Conservation (phyloP, 1,140 invertebrate species). For the Drosophila pectinifera region DNA sequence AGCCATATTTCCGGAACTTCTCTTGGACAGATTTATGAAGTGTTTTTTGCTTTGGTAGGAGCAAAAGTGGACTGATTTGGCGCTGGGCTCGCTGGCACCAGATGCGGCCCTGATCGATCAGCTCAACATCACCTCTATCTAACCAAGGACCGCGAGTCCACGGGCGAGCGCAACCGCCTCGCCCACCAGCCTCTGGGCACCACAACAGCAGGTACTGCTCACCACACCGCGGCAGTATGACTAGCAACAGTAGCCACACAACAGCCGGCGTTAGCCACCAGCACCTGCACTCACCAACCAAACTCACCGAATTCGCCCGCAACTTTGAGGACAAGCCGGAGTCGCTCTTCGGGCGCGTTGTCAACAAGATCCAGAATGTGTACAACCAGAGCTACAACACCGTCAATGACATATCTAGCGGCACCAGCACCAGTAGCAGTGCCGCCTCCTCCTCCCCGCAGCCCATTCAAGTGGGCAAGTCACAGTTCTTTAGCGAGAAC, state of each 20-base stretch:
- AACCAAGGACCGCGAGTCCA: conserved; percentile 64
- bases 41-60: conserved; percentile 80
- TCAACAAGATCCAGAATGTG: conserved; percentile 84
- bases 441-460: conserved; percentile 1
- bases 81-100: conserved; percentile 87
- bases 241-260: conserved; percentile 64
- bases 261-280: conserved; percentile 86
- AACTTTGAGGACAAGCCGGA: conserved; percentile 82
- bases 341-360: conserved; percentile 77
- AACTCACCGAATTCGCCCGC: conserved; percentile 91
- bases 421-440: conserved; percentile 28
- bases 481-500: conserved; percentile 65
- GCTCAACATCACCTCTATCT: conserved; percentile 78
- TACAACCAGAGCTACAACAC: conserved; percentile 84
- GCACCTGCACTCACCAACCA: conserved; percentile 89
- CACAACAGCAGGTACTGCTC: conserved; percentile 27
- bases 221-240: conserved; percentile 36
- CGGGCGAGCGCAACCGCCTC: conserved; percentile 43
- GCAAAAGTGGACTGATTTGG: conserved; percentile 94
- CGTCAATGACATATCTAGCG: conserved; percentile 80
- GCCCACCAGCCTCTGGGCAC: conserved; percentile 48
- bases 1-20: conserved; percentile 14
- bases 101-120: conserved; percentile 81
- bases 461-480: conserved; percentile 64
- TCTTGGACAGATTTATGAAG: neutral